Evolutionary conservation across 2,797 vertebrate species (phyloP).

Genomic region (Hapalemur alaotrensis): DNA sequence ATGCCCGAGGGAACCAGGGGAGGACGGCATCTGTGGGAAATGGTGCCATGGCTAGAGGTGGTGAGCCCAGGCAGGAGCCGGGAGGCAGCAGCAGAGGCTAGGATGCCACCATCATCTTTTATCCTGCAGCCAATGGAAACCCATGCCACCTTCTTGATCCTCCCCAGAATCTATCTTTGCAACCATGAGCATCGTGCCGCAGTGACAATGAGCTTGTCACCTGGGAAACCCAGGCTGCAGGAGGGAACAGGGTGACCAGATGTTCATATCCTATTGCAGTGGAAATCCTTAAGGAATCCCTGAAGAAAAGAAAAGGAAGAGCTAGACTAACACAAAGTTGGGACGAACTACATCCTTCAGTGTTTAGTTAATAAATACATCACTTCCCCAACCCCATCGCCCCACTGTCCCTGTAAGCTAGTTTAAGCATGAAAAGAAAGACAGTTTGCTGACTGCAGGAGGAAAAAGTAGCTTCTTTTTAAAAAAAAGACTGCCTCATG

Average conservation of each 20-base stretch:
- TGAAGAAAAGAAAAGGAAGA: no score
- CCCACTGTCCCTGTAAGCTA: not conserved
- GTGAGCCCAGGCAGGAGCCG: not conserved
- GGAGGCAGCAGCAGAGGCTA: not conserved
- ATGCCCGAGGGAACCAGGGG: fast-evolving
- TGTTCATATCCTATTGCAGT: not conserved
- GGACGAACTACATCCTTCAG: not conserved
- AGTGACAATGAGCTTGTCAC: fast-evolving
- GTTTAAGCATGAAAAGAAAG: no score
- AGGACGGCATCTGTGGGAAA: no score
- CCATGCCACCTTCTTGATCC: not conserved
- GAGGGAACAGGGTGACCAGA: not conserved
- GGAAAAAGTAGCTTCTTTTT: not conserved
- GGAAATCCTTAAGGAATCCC: not conserved
- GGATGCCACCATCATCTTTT: not conserved
- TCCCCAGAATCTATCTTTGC: not conserved
- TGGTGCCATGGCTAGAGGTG: fast-evolving
- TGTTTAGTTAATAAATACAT: not conserved
- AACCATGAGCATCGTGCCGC: fast-evolving
- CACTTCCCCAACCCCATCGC: no score
- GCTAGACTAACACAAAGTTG: no score
- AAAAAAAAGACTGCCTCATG: not conserved
- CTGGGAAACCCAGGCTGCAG: not conserved
- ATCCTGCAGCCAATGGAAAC: not conserved
- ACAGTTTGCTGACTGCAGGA: fast-evolving